phyloP scores from a whole-genome alignment of 2,113 vertebrate genomes.

The Toxostoma redivivum region DNA sequence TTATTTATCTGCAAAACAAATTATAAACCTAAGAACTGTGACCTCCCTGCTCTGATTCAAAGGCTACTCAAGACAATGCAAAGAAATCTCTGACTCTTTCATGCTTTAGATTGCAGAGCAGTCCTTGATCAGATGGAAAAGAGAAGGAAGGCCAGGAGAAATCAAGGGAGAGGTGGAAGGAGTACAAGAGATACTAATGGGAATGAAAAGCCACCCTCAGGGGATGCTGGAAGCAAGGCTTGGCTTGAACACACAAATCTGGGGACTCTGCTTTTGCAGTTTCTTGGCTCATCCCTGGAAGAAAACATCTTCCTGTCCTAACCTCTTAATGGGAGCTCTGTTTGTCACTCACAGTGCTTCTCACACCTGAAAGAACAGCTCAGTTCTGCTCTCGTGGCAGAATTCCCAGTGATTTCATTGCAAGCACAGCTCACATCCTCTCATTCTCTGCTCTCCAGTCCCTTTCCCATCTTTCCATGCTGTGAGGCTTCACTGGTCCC shows the following conservation, averaged over 20 bases:
- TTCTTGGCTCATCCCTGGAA: neutral
- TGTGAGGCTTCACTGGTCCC: neutral
- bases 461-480: neutral
- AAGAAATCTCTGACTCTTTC: neutral
- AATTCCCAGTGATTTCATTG: neutral
- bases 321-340: neutral
- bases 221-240: neutral
- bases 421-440: neutral
- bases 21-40: neutral
- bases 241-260: neutral
- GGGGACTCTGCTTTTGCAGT: neutral
- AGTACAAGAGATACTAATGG: neutral
- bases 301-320: neutral
- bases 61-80: neutral
- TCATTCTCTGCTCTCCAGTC: neutral
- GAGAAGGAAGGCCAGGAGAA: neutral
- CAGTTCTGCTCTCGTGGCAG: neutral
- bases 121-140: neutral
- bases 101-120: neutral
- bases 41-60: neutral
- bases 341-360: neutral
- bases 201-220: neutral
- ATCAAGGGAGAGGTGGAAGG: neutral
- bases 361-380: constrained; percentile 22
- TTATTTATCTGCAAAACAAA: neutral